A percentile compares a stretch with the other conserved stretches of the same genome.
Conservation (phyloP, 1,140 invertebrate genomes). For the Acyrthosiphon pisum region DNA sequence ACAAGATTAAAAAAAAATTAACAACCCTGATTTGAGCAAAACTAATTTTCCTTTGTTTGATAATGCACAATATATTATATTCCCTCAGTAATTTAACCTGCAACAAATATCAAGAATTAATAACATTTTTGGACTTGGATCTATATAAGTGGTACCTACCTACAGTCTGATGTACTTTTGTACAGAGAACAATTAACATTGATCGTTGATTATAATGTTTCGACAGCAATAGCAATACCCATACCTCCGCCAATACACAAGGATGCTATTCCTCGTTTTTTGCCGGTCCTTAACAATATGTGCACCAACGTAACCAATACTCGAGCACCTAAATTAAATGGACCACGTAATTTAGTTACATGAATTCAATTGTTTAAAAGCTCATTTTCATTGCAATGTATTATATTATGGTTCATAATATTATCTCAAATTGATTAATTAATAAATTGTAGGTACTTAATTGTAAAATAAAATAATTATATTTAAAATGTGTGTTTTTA, state of each 20-base stretch:
- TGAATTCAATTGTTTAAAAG: not conserved
- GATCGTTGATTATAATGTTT: constrained; percentile 64
- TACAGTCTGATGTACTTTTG: not conserved
- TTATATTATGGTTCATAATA: not conserved
- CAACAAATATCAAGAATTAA: not conserved
- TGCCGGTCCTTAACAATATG: constrained; percentile 69
- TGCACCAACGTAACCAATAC: constrained; percentile 78
- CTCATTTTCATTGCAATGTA: not conserved
- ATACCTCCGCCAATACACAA: constrained; percentile 92
- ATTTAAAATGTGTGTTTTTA: not conserved
- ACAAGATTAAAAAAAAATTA: not conserved
- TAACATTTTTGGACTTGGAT: not conserved
- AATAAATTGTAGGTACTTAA: no score
- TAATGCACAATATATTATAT: not conserved
- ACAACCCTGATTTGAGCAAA: not conserved
- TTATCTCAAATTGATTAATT: not conserved
- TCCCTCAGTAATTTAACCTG: not conserved
- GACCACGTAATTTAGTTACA: not conserved
- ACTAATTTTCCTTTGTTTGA: not conserved
- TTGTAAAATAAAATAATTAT: no score
- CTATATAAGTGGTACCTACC: not conserved
- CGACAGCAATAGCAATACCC: constrained; percentile 86
- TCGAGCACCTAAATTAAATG: constrained; percentile 69
- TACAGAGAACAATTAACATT: not conserved
- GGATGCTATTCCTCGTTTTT: constrained; percentile 79